Evolutionary conservation across 2,797 vertebrate species (phyloP).

Genomic region (Varecia variegata): DNA sequence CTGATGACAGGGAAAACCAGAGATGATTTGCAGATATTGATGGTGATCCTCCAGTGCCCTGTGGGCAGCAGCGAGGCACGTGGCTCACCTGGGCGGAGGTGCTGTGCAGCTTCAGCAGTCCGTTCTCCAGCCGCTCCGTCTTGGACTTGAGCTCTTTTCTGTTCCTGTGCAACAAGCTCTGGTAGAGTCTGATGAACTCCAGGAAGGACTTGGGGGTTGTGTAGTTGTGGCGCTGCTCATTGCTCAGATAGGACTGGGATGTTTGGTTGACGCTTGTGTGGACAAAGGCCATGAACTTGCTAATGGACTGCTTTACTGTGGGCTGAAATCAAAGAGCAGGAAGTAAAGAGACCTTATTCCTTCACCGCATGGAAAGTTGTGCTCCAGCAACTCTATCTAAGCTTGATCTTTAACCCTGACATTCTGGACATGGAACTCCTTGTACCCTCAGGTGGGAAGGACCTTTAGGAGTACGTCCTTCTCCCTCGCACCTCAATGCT

Average conservation of each 20-base stretch:
- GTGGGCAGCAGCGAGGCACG: neutral
- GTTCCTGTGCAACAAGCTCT: constrained; percentile 88
- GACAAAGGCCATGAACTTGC: constrained; percentile 96
- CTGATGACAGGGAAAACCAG: neutral
- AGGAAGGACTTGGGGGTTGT: constrained; percentile 98
- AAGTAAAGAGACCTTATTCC: neutral
- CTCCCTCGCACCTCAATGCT: constrained; percentile 87
- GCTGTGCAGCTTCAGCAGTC: constrained; percentile 94
- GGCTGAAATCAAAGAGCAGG: constrained; percentile 78
- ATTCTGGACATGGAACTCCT: neutral
- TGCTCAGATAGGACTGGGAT: constrained; percentile 91
- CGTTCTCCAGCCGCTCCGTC: constrained; percentile 93
- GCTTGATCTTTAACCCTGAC: neutral
- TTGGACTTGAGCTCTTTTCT: constrained; percentile 89
- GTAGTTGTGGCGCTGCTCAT: constrained; percentile 94
- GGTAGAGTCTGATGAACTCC: constrained; percentile 96
- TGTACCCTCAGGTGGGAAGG: neutral
- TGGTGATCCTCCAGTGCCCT: neutral
- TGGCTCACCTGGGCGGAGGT: constrained; percentile 91
- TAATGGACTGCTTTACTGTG: constrained; percentile 90
- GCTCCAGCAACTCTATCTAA: neutral
- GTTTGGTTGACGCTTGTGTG: constrained; percentile 92
- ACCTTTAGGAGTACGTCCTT: neutral
- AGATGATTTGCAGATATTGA: neutral
- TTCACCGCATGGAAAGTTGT: neutral